Evolutionary conservation across 53 echinoderm and acorn worm species (phyloP).

Genomic region (Luidia sarsii): DNA sequence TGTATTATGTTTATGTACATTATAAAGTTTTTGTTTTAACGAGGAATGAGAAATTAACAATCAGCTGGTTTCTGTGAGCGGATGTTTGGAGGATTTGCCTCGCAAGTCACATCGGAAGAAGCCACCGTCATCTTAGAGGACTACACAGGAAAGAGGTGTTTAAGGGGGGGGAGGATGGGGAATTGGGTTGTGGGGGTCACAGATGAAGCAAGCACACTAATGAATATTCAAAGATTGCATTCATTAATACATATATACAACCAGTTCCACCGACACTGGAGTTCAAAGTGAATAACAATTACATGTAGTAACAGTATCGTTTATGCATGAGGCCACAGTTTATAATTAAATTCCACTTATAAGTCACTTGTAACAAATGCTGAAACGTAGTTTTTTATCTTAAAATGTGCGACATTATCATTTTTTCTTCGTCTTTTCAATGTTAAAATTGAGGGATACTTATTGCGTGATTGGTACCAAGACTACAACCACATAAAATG

Average conservation of each 20-base stretch:
- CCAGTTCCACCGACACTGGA: too few relatives aligned
- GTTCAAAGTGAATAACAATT: too few relatives aligned
- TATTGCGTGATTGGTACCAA: too few relatives aligned
- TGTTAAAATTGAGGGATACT: too few relatives aligned
- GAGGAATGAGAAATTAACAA: conserved; percentile 43
- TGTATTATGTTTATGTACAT: conserved; percentile 37
- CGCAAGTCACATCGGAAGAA: conserved; percentile 47
- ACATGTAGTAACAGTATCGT: too few relatives aligned
- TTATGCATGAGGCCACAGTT: too few relatives aligned
- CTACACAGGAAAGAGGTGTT: background rate
- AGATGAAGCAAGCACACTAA: background rate
- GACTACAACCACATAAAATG: too few relatives aligned
- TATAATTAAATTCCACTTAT: too few relatives aligned
- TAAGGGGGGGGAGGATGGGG: background rate
- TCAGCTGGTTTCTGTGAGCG: conserved; percentile 18
- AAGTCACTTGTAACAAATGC: too few relatives aligned
- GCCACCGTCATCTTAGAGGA: background rate
- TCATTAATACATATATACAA: conserved; percentile 8
- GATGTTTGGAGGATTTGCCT: conserved; percentile 1
- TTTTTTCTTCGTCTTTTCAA: too few relatives aligned
- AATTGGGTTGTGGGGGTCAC: background rate
- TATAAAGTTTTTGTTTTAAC: conserved; percentile 53
- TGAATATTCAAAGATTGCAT: conserved; percentile 22
- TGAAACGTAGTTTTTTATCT: too few relatives aligned
- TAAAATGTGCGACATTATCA: too few relatives aligned